Percentiles rank a stretch among this genome's conserved stretches.
Conservation (phyloP, 2,888 invertebrate species). For the Achlya flavicornis region DNA sequence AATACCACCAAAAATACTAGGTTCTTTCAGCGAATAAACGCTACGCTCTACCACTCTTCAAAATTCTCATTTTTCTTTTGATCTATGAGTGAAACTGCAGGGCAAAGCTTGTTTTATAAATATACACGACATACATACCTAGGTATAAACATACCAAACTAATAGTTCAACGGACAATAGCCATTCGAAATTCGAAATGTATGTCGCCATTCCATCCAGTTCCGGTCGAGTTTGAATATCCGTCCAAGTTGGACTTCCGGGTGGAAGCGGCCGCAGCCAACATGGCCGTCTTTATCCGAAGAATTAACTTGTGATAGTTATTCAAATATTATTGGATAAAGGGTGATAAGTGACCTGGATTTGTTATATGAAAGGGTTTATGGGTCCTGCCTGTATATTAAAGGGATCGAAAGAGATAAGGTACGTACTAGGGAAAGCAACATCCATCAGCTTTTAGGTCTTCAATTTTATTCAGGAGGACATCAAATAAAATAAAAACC, state of each 20-base stretch:
- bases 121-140: background rate
- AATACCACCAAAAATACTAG: no score
- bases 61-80: background rate
- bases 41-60: no score
- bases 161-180: conserved; percentile 49
- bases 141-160: conserved; percentile 2
- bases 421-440: no score
- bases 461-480: no score
- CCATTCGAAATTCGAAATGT: conserved; percentile 80
- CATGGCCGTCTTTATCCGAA: conserved; percentile 81
- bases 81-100: background rate
- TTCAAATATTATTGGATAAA: conserved; percentile 69
- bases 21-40: no score
- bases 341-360: conserved; percentile 36
- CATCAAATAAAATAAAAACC: no score
- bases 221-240: conserved; percentile 83
- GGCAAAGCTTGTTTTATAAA: background rate
- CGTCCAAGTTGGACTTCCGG: conserved; percentile 81
- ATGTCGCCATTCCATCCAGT: conserved; percentile 79
- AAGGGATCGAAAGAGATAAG: no score
- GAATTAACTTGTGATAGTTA: conserved; percentile 80
- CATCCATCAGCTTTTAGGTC: no score
- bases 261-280: conserved; percentile 75
- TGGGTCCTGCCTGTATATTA: no score
- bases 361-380: conserved; percentile 17